Conservation (phyloP, 2,113 vertebrate species). For the Petaurus breviceps region DNA sequence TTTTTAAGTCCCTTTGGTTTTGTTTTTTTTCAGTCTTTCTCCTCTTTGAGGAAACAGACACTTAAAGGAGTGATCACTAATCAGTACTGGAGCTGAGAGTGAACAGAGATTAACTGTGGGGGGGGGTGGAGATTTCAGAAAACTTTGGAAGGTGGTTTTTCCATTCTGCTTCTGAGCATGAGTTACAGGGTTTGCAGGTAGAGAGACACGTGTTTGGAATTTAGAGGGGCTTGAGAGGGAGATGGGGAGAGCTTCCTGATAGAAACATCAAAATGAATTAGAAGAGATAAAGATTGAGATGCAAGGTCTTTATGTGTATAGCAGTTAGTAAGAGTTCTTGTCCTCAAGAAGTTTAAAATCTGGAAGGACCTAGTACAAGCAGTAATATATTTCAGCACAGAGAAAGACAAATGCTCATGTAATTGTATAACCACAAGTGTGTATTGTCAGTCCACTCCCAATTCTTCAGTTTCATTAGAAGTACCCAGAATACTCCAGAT, state of each 20-base stretch:
- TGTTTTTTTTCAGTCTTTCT: background rate
- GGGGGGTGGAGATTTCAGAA: background rate
- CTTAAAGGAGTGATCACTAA: background rate
- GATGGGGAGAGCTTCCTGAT: background rate
- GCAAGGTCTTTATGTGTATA: background rate
- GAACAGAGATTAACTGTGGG: background rate
- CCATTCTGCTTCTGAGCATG: background rate
- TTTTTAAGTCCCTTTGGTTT: conserved; percentile 14
- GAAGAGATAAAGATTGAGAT: background rate
- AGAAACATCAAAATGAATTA: background rate
- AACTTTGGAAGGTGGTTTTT: background rate
- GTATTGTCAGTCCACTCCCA: background rate
- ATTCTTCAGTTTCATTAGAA: conserved; percentile 14
- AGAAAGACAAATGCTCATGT: background rate
- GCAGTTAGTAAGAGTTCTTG: background rate
- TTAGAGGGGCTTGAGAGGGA: background rate
- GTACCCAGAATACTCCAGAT: background rate
- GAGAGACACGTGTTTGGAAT: background rate
- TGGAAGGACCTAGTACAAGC: background rate
- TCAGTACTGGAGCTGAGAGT: background rate
- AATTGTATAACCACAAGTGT: background rate
- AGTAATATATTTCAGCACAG: background rate
- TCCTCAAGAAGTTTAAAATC: background rate
- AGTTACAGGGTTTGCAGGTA: background rate
- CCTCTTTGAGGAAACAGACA: background rate